Evolutionary conservation across 1,140 invertebrate genomes (phyloP).

Genomic region (Drosophila oshimai): DNA sequence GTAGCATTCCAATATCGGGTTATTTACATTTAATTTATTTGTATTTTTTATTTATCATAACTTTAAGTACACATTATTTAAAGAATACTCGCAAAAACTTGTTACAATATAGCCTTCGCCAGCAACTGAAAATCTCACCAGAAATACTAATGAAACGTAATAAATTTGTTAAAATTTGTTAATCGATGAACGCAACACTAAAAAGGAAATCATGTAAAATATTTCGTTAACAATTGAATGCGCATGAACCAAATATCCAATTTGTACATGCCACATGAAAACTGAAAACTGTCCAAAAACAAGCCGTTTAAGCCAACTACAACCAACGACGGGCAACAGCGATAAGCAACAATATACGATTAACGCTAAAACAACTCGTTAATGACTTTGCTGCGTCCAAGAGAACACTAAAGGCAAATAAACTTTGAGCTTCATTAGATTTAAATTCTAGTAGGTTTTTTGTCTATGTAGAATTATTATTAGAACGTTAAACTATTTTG

Average conservation of each 20-base stretch:
- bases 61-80: background rate
- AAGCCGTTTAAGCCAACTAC: conserved; percentile 19
- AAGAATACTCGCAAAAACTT: conserved; percentile 21
- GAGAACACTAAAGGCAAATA: conserved; percentile 42
- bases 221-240: conserved; percentile 32
- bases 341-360: conserved; percentile 9
- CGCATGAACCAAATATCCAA: conserved; percentile 14
- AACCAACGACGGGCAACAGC: conserved; percentile 12
- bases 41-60: background rate
- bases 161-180: conserved; percentile 42
- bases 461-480: conserved; percentile 3
- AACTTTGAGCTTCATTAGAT: conserved; percentile 27
- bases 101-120: conserved; percentile 17
- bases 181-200: conserved; percentile 62
- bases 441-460: background rate
- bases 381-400: conserved; percentile 17
- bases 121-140: conserved; percentile 22
- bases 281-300: conserved; percentile 15
- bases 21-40: conserved; percentile 2
- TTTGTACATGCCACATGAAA: conserved; percentile 17
- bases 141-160: conserved; percentile 6
- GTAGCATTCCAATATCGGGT: background rate
- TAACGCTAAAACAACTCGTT: conserved; percentile 8
- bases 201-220: conserved; percentile 50
- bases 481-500: background rate